Percentiles rank a stretch among this genome's conserved stretches.
These are phyloP conservation scores for Drosophila carrolli DNA, from an alignment of 1,140 invertebrate genomes.

Conservation along the genomic window DNA sequence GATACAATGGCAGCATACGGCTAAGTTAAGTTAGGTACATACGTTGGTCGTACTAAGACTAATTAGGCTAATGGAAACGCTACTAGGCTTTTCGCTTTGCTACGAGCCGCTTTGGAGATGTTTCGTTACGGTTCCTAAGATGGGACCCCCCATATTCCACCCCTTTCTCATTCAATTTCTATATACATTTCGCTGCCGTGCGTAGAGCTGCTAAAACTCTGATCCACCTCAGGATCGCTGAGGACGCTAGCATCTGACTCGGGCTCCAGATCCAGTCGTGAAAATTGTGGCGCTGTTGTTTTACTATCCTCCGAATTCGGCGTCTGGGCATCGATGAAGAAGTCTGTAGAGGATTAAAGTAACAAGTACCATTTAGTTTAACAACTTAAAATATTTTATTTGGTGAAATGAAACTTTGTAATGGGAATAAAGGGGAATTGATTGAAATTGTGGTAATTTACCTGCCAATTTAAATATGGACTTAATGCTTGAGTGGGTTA, in stretches of 20 bases:
- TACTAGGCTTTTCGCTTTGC: constrained; percentile 57
- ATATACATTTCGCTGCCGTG: constrained; percentile 55
- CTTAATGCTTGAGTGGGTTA: constrained; percentile 23
- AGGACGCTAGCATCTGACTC: constrained; percentile 45
- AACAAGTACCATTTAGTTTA: constrained; percentile 2
- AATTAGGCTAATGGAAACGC: constrained; percentile 31
- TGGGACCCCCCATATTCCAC: neutral
- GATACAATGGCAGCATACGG: constrained; percentile 42
- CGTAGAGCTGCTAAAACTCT: constrained; percentile 32
- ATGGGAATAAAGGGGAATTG: neutral
- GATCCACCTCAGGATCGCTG: constrained; percentile 72
- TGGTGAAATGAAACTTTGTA: constrained; percentile 7
- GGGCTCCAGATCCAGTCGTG: constrained; percentile 12
- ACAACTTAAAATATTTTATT: neutral
- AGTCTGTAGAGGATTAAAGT: constrained; percentile 37
- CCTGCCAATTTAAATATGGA: constrained; percentile 47
- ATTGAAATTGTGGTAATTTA: constrained; percentile 43
- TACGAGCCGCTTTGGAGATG: constrained; percentile 69
- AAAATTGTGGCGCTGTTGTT: constrained; percentile 7
- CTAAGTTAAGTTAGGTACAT: constrained; percentile 65
- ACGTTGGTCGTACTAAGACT: constrained; percentile 49
- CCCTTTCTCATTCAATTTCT: constrained; percentile 43
- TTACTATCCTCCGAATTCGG: constrained; percentile 25
- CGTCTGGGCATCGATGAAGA: constrained; percentile 68
- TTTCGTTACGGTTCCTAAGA: constrained; percentile 37